phyloP scores from a whole-genome alignment of 92 coral and sea anemone genomes.

The Anthopleura xanthogrammica region DNA sequence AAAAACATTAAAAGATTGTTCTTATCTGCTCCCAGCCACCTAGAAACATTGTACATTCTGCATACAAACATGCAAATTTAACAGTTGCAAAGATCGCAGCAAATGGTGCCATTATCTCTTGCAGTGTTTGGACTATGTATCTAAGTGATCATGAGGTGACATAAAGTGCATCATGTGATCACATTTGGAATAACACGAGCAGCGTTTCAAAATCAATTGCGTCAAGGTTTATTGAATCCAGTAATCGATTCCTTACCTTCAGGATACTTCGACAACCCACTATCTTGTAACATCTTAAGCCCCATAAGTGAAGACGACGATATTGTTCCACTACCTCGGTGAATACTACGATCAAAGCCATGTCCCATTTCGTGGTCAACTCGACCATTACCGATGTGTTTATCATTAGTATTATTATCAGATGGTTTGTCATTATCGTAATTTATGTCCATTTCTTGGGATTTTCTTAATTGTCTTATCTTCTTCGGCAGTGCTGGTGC shows the following conservation, averaged over 20 bases:
- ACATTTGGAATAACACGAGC: no score
- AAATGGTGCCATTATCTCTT: no score
- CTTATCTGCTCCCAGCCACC: no score
- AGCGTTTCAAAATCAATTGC: no score
- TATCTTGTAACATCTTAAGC: slow-evolving; percentile 35
- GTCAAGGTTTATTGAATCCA: no score
- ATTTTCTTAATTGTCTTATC: slow-evolving; percentile 4
- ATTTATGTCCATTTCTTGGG: slow-evolving; percentile 20
- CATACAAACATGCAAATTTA: no score
- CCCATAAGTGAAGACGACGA: slow-evolving; percentile 41
- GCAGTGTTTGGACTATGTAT: no score
- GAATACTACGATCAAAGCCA: slow-evolving; percentile 11
- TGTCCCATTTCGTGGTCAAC: background rate
- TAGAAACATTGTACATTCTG: no score
- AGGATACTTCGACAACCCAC: slow-evolving; percentile 19
- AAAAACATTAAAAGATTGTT: no score
- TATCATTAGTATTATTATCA: background rate
- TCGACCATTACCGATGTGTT: slow-evolving; percentile 16
- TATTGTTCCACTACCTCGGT: slow-evolving; percentile 17
- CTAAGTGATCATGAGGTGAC: no score
- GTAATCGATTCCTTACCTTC: slow-evolving; percentile 15
- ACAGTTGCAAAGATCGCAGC: no score
- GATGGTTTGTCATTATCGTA: background rate
- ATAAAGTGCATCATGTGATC: no score
- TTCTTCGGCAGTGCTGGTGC: slow-evolving; percentile 40